Evolutionary conservation across 2,888 invertebrate genomes (phyloP), one percentile per base, ranked within the genome.

Genomic region (Tenodera sinensis): DNA sequence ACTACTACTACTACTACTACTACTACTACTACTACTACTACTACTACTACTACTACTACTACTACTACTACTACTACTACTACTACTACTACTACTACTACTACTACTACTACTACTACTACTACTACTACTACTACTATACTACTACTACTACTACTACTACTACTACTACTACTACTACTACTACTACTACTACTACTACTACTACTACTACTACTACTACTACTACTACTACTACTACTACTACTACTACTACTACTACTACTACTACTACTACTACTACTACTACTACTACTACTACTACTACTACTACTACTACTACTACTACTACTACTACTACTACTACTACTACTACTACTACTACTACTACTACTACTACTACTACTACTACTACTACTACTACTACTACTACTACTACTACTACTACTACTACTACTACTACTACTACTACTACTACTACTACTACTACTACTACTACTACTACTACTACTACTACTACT

Each of bases 371-470:
- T 84, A 84, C 84, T 84, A 84, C 84, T 84, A 84, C 84, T 84
- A 84, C 84, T 84, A 84, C 84, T 84, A 84, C 84, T 84, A 84
- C 84, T 84, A 84, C 84, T 84, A 84, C 84, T 84, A 84, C 84
- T 84, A 84, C 84, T 84, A 84, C 84, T 84, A 27, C 84, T 84
- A 84, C 84, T 84, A 84, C 84, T 84, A 27, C 86, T 25, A 92
- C 92, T 93, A 93, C 92, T 92, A 93, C 93, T 93, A 93, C 92
- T 93, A 28, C 89, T 83, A 84, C 84, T 84, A 27, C 84, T 84
- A 84, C 84, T 84, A 84, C 84, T 84, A 84, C 28, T 84, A 84
- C 84, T 84, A 84, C 84, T 84, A 84, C 84, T 84, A 84, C 84
- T 84, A 84, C 84, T 84, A 84, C 84, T 84, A 27, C 84, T 84